Evolutionary conservation across 2,113 vertebrate genomes (phyloP).

Genomic region (Chaetorhynchus papuensis): DNA sequence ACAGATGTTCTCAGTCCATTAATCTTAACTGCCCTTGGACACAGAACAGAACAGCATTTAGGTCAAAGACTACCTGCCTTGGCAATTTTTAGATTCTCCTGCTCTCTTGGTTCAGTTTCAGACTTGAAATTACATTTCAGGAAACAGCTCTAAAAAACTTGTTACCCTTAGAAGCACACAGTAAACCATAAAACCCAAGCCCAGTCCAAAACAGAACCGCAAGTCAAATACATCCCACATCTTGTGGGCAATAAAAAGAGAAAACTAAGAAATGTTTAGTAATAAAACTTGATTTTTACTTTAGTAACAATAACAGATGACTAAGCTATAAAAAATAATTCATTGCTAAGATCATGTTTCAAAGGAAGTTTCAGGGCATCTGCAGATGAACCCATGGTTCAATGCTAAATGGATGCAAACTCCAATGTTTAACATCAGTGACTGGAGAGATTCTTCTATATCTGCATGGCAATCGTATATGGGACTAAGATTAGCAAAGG

Average conservation of each 20-base stretch:
- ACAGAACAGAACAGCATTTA: background rate
- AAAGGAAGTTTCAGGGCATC: background rate
- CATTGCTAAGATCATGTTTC: background rate
- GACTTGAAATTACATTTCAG: background rate
- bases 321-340: background rate
- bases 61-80: background rate
- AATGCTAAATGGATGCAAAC: background rate
- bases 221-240: background rate
- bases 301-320: background rate
- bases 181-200: background rate
- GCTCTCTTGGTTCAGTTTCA: background rate
- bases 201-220: background rate
- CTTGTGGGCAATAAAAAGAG: background rate
- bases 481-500: background rate
- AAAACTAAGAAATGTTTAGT: background rate
- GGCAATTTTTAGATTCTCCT: background rate
- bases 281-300: constrained; percentile 10
- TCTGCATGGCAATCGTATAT: background rate
- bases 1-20: background rate
- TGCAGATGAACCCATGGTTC: background rate
- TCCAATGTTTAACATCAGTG: background rate
- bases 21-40: background rate
- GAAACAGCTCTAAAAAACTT: background rate
- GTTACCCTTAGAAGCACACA: background rate
- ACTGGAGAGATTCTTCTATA: background rate